Conservation (phyloP, 2,797 vertebrate species). For the Artibeus jamaicensis region DNA sequence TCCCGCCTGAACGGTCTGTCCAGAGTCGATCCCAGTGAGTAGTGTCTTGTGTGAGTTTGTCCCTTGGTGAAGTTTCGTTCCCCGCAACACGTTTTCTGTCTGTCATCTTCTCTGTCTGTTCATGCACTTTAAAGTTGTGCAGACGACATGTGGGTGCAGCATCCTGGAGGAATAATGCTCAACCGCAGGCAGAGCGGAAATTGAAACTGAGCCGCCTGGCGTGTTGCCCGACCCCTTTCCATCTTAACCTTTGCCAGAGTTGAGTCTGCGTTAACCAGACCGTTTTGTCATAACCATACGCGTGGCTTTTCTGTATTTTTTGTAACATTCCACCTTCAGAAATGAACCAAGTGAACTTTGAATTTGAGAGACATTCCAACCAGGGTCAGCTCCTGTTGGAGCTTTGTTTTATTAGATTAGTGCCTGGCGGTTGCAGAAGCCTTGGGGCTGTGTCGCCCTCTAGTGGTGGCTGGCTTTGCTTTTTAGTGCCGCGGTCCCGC, state of each 20-base stretch:
- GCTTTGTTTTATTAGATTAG: background rate
- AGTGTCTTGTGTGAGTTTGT: background rate
- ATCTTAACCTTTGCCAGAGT: background rate
- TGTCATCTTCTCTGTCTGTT: background rate
- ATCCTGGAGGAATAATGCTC: background rate
- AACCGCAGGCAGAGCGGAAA: background rate
- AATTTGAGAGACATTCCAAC: background rate
- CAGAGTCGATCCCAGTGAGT: background rate
- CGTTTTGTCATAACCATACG: background rate
- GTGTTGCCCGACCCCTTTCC: rapidly evolving
- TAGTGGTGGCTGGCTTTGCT: slow-evolving; percentile 15
- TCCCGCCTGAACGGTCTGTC: background rate
- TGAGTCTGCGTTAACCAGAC: background rate
- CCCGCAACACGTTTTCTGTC: background rate
- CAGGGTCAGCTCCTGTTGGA: background rate
- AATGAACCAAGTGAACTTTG: background rate
- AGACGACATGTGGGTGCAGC: background rate
- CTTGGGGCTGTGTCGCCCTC: slow-evolving; percentile 60
- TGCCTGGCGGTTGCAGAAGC: background rate
- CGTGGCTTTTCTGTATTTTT: background rate
- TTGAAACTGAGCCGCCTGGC: background rate
- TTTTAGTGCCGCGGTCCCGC: background rate
- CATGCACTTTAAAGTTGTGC: background rate
- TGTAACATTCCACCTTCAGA: background rate
- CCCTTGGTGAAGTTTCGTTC: background rate